phyloP scores from a whole-genome alignment of 1,140 invertebrate genomes.

The Sitodiplosis mosellana region DNA sequence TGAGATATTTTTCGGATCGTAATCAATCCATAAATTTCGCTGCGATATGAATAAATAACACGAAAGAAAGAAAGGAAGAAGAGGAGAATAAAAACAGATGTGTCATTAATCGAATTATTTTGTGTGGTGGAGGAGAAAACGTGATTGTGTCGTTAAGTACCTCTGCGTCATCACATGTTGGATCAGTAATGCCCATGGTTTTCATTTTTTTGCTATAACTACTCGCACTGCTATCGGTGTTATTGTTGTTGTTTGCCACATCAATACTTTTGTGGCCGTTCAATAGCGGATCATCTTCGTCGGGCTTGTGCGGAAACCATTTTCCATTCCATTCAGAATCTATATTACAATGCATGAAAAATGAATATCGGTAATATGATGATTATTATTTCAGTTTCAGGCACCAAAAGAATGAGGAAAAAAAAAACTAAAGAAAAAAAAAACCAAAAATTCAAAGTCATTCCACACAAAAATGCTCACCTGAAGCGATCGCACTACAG shows the following conservation, averaged over 20 bases:
- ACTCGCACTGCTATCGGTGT: no score
- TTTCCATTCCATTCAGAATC: slow-evolving; percentile 25
- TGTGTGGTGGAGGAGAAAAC: no score
- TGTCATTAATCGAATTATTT: no score
- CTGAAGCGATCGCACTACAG: no score
- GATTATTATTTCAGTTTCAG: no score
- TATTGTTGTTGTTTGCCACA: slow-evolving; percentile 3
- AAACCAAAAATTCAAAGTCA: no score
- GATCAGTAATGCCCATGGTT: slow-evolving; percentile 3
- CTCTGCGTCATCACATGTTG: no score
- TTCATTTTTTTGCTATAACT: slow-evolving; percentile 20
- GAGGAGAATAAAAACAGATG: slow-evolving; percentile 4
- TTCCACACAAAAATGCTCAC: no score
- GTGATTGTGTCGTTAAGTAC: slow-evolving; percentile 4
- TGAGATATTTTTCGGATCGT: slow-evolving; percentile 40
- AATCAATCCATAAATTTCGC: slow-evolving; percentile 50
- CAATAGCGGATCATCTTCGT: slow-evolving; percentile 7
- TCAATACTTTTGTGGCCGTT: background rate
- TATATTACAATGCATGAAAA: background rate
- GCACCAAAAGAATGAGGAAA: no score
- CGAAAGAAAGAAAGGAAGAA: slow-evolving; percentile 7
- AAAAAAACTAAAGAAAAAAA: no score
- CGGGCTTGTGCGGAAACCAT: slow-evolving; percentile 25
- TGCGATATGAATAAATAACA: slow-evolving; percentile 32
- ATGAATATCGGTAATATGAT: no score